Evolutionary conservation across 2,113 vertebrate genomes (phyloP).

Genomic region (Phoenicopterus ruber): DNA sequence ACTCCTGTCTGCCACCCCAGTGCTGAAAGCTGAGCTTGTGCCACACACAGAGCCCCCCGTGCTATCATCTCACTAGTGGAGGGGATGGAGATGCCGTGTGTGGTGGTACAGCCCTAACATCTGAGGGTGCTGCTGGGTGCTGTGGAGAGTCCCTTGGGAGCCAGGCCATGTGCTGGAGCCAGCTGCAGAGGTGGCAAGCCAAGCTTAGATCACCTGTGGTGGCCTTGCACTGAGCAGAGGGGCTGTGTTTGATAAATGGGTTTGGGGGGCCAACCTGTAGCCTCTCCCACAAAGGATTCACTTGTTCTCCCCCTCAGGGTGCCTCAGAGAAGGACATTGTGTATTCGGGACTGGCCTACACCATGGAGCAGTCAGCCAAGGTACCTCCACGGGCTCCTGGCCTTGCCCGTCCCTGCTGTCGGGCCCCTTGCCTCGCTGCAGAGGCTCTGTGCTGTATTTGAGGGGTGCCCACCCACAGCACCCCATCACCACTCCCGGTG

Average conservation of each 20-base stretch:
- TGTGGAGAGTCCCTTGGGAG: neutral
- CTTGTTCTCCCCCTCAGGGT: neutral
- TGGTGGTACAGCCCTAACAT: neutral
- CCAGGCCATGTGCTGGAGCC: neutral
- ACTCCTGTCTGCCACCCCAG: neutral
- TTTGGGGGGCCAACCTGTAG: neutral
- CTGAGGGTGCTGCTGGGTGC: neutral
- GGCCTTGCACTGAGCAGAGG: neutral
- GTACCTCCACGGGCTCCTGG: neutral
- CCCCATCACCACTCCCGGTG: neutral
- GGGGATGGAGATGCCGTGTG: neutral
- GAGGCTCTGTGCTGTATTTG: neutral
- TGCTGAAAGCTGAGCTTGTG: neutral
- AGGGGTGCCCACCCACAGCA: neutral
- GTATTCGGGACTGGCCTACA: neutral
- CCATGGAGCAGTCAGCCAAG: neutral
- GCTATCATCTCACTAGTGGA: no score
- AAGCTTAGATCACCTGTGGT: neutral
- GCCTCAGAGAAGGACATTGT: slow-evolving; percentile 7
- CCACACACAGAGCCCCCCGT: neutral
- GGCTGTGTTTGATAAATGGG: neutral
- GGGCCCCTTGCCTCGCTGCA: neutral
- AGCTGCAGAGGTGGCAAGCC: neutral
- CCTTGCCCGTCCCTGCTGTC: neutral
- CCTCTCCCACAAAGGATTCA: neutral